Conservation (phyloP, 53 echinoderm and acorn worm species). For the Holothuria scabra region DNA sequence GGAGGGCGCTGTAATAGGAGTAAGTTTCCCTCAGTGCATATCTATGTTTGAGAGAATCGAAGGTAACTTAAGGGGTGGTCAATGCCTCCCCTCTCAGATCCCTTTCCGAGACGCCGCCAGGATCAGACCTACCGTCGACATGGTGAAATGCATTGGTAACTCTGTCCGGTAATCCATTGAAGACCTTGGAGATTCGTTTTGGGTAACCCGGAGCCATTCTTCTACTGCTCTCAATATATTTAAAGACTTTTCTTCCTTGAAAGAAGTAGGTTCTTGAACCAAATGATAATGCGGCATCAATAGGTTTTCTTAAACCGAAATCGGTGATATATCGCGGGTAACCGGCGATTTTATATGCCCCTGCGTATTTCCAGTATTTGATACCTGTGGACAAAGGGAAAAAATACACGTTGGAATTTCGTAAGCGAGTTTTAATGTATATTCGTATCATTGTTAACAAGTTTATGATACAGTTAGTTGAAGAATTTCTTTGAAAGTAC, state of each 20-base stretch:
- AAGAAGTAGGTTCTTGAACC: slow-evolving; percentile 83
- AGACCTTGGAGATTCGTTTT: slow-evolving; percentile 49
- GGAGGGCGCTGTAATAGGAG: too few relatives aligned
- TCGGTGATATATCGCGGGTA: slow-evolving; percentile 75
- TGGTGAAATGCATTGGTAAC: slow-evolving; percentile 57
- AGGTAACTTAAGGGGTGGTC: too few relatives aligned
- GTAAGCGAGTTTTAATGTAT: too few relatives aligned
- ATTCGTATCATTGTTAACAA: too few relatives aligned
- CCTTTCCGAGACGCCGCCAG: too few relatives aligned
- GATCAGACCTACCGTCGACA: slow-evolving; percentile 55
- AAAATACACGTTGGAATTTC: too few relatives aligned
- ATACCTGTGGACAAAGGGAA: slow-evolving; percentile 53
- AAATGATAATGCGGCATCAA: slow-evolving; percentile 68
- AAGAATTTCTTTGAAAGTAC: too few relatives aligned
- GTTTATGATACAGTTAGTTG: too few relatives aligned
- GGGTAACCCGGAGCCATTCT: slow-evolving; percentile 66
- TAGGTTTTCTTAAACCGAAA: slow-evolving; percentile 68
- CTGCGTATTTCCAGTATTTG: slow-evolving; percentile 85
- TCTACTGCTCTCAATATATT: slow-evolving; percentile 49
- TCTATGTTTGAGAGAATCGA: too few relatives aligned
- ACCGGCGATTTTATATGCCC: slow-evolving; percentile 63
- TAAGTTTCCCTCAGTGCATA: too few relatives aligned
- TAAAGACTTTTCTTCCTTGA: slow-evolving; percentile 63
- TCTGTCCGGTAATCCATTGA: slow-evolving; percentile 60
- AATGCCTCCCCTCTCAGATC: too few relatives aligned